Base-by-base conservation (phyloP, 2,113 vertebrate genomes). In the Psammodynastes pulverulentus region DNA sequence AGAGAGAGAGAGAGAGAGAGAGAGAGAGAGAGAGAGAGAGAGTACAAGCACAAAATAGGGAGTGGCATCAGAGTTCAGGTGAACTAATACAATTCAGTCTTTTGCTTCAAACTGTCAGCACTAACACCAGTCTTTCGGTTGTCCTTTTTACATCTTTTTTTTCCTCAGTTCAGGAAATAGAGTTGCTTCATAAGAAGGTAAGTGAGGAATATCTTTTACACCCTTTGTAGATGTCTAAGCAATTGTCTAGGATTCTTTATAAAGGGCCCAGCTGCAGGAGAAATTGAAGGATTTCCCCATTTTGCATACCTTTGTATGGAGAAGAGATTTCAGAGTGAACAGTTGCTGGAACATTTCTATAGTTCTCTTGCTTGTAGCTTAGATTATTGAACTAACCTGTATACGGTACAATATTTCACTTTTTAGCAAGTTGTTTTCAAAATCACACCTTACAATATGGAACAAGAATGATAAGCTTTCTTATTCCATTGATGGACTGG, bases 151-250 rank as follows among this genome's bases (percentile, higher is more conserved):
- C 91, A 93, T 93, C 89, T 45, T 51, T 87, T 46, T 46, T 34
- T 72, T 17, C 48, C 43, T 88, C 51, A 46, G 92, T 93, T 90
- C 0, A 0, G 94, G 94, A 93, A 9, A 89, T 85, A 45, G 96
- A 51, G 92, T 92, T 93, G 29, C 51, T 95, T 46, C 89, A 53
- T 92, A 94, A 92, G 89, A 94, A 97, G 97, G 98, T 98, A 95
- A 97, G 97, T 89, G 46, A 24, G 49, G 43, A 58, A 58, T 62
- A 49, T 89, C 26, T 53, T 39, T 54, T 92, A 86, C 51, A 88
- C 26, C 92, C 8, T 49, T 19, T 90, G 43, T 92, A 79, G 93
- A 34, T 54, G 43, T 52, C 62, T 79, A 72, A 43, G 67, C 84
- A 58, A 48, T 39, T 92, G 13, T 49, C 0, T 9, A 93, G 53